Conservation (phyloP, 2,888 invertebrate genomes). For the Melangyna quadrimaculata region DNA sequence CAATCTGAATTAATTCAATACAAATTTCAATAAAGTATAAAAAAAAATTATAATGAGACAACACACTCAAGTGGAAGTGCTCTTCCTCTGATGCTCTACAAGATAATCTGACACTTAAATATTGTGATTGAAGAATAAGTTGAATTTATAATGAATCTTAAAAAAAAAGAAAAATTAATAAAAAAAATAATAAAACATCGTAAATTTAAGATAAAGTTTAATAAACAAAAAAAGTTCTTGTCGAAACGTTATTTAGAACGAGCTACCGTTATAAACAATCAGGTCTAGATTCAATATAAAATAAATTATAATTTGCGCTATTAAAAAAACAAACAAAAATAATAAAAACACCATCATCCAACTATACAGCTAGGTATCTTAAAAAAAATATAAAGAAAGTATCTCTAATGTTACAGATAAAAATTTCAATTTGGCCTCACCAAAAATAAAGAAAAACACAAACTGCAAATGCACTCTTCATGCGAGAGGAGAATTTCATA, state of each 20-base stretch:
- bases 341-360: not conserved
- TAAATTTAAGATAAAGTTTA: not conserved
- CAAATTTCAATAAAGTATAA: not conserved
- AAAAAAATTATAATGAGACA: not conserved
- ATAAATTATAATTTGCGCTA: slow-evolving; percentile 11
- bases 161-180: not conserved
- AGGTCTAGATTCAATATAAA: not conserved
- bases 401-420: slow-evolving; percentile 11
- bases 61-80: not conserved
- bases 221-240: not conserved
- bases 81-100: not conserved
- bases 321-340: not conserved
- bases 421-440: slow-evolving; percentile 6
- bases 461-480: not conserved
- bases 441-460: slow-evolving; percentile 1
- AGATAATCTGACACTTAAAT: not conserved
- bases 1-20: not conserved
- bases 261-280: not conserved
- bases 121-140: not conserved
- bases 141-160: not conserved
- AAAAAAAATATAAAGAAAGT: slow-evolving; percentile 9
- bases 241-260: not conserved
- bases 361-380: not conserved
- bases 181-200: not conserved
- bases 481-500: not conserved